Base-by-base conservation (phyloP, 2,888 invertebrate genomes). In the Pasiphila rectangulata region DNA sequence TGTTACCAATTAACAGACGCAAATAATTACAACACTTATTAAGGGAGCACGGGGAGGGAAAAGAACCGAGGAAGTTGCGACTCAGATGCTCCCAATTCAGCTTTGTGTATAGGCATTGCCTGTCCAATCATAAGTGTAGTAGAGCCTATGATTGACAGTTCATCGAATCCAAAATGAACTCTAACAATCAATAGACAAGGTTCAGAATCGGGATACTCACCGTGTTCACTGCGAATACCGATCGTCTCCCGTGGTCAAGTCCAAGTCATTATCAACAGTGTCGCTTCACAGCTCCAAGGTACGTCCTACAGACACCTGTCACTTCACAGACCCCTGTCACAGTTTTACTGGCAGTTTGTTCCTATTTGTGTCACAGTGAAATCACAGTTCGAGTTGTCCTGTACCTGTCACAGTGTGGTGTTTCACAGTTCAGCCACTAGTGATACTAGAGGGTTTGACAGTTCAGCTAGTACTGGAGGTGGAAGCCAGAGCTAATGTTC, bases 211-310 rank as follows among this genome's bases (percentile, higher is more conserved):
- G 1, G 2, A 27, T 50, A 57, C 57, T 57, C 49, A 57, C 57
- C 57, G 50, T 57, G 35, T 43, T 23, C 37, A 40, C 37, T 20
- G 46, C 13, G 36, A 48, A 42, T 38, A 41, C 19, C 19, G 27
- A 25, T 35, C 38, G 12, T 29, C 21, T 44, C 4, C 37, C 23
- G 51, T 32, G 9, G 46, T 53, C 34, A 50, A 44, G 46, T 57
- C 57, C 57, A 27, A 40, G 42, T 47, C 55, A 56, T 57, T 32
- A 39, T 57, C 19, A 45, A 48, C 16, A 42, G 34, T 44, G 48
- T 52, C 47, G 52, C 35, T 41, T 48, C 48, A 17, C 47, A 50
- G 24, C 40, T 41, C 17, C 20, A 21, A n/a, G n/a, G n/a, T n/a
- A n/a, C n/a, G n/a, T n/a, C n/a, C n/a, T n/a, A 13, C 34, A 15